Base-by-base conservation (phyloP, 2,888 invertebrate species). In the Boloria selene region DNA sequence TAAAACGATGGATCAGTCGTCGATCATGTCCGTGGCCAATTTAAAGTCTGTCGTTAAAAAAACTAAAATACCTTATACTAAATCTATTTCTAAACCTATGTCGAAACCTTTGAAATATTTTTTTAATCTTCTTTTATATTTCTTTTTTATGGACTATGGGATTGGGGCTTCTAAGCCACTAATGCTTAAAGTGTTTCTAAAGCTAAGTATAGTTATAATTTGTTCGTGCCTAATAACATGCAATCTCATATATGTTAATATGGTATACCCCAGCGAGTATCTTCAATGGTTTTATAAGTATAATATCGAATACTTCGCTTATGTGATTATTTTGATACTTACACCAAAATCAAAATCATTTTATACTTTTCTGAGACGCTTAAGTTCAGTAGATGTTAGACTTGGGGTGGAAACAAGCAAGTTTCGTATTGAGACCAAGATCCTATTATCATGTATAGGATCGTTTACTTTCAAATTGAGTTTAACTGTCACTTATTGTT, bases 311-410 rank as follows among this genome's bases (percentile, higher is more conserved):
- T 42, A 52, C 22, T 22, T n/a, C 0, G 14, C 31, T 18, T 31
- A 51, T 61, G 51, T 61, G 7, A 13, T 52, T 18, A 61, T 61
- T 16, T 44, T 61, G n/a, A 10, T 52, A 14, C 13, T 52, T 10
- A 18, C 44, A n/a, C 49, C 66, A 4, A 26, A 59, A 16, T 53
- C 42, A 2, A 67, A 62, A 62, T 49, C 66, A 31, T 67, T 67
- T 59, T 67, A 14, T 26, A 16, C 49, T 3, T 67, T 59, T 49
- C 10, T 67, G 14, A 53, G 54, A 4, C 18, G 49, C 13, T 50
- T 67, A 13, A 13, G 58, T 17, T 49, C 26, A 13, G 49, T 59
- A 17, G 66, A 67, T 17, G 42, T 16, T 0, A 62, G 49, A 3
- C 18, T 67, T 17, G 58, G 42, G 0, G 59, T 50, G 0, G 49